These are phyloP conservation scores for Drosophila kepulauana DNA, from an alignment of 1,140 invertebrate genomes.

Conservation along the genomic window DNA sequence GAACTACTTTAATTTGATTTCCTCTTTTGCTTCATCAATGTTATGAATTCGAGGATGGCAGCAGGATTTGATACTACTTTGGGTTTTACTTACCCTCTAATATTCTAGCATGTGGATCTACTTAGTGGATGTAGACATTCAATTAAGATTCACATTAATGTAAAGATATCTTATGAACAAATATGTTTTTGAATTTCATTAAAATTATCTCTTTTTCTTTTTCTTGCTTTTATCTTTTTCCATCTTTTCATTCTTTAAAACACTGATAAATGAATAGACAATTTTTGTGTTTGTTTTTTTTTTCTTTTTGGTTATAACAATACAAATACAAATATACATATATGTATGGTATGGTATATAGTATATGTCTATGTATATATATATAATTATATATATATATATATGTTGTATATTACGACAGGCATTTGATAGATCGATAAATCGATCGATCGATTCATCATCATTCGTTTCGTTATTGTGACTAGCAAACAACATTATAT, in stretches of 20 bases:
- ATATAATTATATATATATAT: constrained; percentile 27
- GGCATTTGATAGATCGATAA: constrained; percentile 14
- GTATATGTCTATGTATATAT: constrained; percentile 29
- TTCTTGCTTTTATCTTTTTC: neutral
- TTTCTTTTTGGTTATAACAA: constrained; percentile 55
- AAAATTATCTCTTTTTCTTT: neutral
- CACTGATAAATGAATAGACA: too few species aligned
- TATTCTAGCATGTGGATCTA: neutral
- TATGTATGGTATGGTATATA: constrained; percentile 32
- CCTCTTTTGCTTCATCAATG: neutral
- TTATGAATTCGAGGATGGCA: neutral
- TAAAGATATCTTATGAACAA: too few species aligned
- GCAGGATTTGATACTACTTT: neutral
- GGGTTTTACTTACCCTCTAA: constrained; percentile 1
- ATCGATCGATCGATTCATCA: constrained; percentile 10
- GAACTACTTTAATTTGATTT: too few species aligned
- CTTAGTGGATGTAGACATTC: neutral
- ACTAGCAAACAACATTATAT: constrained; percentile 48
- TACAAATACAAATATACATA: constrained; percentile 60
- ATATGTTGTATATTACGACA: constrained; percentile 28
- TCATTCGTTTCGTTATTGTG: constrained; percentile 28
- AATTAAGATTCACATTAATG: too few species aligned
- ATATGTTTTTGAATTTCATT: too few species aligned
- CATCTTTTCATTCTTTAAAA: too few species aligned
- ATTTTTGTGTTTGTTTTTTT: neutral